Evolutionary conservation across 2,888 invertebrate species (phyloP).

Genomic region (Cantharis nigra): DNA sequence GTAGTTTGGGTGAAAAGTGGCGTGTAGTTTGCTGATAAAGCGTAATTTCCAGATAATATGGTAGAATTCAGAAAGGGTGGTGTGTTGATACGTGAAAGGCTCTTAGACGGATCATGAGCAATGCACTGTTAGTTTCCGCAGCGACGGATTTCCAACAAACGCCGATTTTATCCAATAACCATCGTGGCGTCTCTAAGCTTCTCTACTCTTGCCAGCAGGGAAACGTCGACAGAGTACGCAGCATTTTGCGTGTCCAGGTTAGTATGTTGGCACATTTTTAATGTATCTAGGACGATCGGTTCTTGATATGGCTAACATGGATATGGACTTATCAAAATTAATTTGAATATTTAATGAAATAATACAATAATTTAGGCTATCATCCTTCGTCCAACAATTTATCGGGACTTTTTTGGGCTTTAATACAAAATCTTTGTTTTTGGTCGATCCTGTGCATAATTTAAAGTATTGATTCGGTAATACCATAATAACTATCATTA

Average conservation of each 20-base stretch:
- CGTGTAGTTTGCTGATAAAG: conserved; percentile 6
- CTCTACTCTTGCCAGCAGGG: conserved; percentile 94
- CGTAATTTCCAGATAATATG: conserved; percentile 27
- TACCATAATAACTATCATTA: background rate
- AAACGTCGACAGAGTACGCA: conserved; percentile 75
- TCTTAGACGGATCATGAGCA: conserved; percentile 32
- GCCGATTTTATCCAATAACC: conserved; percentile 18
- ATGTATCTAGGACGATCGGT: conserved; percentile 1
- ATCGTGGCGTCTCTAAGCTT: conserved; percentile 73
- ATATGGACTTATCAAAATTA: background rate
- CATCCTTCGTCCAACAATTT: background rate
- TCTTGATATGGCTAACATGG: background rate
- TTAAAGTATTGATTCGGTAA: background rate
- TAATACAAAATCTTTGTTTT: no score
- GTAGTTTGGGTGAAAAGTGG: conserved; percentile 1
- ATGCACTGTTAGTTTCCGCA: conserved; percentile 29
- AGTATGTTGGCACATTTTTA: conserved; percentile 46
- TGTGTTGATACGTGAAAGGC: conserved; percentile 10
- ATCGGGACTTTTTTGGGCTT: no score
- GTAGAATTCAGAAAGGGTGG: conserved; percentile 16
- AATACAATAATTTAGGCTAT: background rate
- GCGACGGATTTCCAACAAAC: conserved; percentile 28
- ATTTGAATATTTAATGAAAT: background rate
- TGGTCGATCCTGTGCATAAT: background rate
- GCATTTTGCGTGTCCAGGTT: conserved; percentile 78